Base-by-base conservation (phyloP, 2,888 invertebrate genomes). In the Thera britannica region DNA sequence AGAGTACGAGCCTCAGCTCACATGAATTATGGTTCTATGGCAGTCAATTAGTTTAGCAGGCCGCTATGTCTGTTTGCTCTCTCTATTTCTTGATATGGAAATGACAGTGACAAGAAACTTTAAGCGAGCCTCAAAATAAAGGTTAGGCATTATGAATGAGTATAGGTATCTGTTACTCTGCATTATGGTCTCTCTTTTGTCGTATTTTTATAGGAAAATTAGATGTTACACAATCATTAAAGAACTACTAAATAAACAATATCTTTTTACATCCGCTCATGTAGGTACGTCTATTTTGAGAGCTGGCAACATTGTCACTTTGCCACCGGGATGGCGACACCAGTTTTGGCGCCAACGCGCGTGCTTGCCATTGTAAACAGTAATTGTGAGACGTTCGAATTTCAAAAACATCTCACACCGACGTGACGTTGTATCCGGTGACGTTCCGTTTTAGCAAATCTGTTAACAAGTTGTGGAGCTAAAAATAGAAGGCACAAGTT, bases 371-470 rank as follows among this genome's bases (percentile, higher is more conserved):
- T 79, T 84, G 90, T 92, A 93, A 93, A 92, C 92, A 92, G 80
- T 79, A 82, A 85, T 85, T 78, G 84, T 81, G 80, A 82, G 85
- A 85, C 88, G 92, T 90, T 92, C 90, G 83, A 82, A 90, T 92
- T 92, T 90, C 92, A 90, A 91, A 90, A 92, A 92, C 92, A 92
- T 83, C 81, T 79, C 77, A 80, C 77, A 82, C 88, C 88, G 90
- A 87, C 90, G 87, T 91, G 90, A 90, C 90, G 90, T 83, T 84
- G 86, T 89, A 90, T 92, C 92, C 92, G 91, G 90, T 90, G 90
- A 89, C 90, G 85, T 83, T 83, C 83, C 82, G 81, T 81, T 85
- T 86, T 83, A 74, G 73, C 71, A 68, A 72, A 71, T 73, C 63
- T 72, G 65, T 62, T 68, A 68, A 67, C 67, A 72, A 70, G 66